Conservation (phyloP, 2,797 vertebrate genomes). For the Adrianichthys oophorus region DNA sequence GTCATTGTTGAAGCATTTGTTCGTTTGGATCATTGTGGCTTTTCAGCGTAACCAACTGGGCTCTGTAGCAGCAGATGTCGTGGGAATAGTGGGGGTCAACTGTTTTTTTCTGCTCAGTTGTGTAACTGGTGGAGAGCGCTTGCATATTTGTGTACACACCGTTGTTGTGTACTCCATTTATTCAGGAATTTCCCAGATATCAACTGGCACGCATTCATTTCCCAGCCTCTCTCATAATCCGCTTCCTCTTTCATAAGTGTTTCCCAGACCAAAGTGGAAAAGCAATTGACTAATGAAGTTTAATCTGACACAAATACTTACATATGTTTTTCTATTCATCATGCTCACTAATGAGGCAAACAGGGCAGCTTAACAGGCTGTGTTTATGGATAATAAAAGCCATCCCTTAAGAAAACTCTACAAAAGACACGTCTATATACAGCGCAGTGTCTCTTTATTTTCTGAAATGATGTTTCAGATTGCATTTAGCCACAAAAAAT, state of each 20-base stretch:
- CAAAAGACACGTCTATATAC: conserved; percentile 6
- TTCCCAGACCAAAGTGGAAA: conserved; percentile 59
- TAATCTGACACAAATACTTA: conserved; percentile 46
- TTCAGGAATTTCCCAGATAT: conserved; percentile 61
- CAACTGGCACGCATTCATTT: conserved; percentile 58
- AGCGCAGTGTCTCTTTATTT: neutral
- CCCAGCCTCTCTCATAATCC: conserved; percentile 53
- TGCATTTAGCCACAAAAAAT: neutral
- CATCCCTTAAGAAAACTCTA: conserved; percentile 7
- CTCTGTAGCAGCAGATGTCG: conserved; percentile 49
- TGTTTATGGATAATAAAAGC: conserved; percentile 21
- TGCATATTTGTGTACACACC: conserved; percentile 4
- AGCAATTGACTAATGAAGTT: conserved; percentile 47
- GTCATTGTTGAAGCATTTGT: conserved; percentile 23
- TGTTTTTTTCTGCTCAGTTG: conserved; percentile 20
- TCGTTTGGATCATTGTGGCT: conserved; percentile 32
- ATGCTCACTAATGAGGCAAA: conserved; percentile 47
- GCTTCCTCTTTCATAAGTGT: conserved; percentile 42
- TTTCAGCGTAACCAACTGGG: conserved; percentile 38
- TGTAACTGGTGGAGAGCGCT: neutral
- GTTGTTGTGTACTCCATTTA: conserved; percentile 39
- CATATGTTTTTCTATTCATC: conserved; percentile 40
- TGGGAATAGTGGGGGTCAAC: conserved; percentile 55
- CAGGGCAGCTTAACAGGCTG: conserved; percentile 24
- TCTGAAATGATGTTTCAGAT: conserved; percentile 4